Evolutionary conservation across 1,140 invertebrate genomes (phyloP).

Genomic region (Hylaeus volcanicus): DNA sequence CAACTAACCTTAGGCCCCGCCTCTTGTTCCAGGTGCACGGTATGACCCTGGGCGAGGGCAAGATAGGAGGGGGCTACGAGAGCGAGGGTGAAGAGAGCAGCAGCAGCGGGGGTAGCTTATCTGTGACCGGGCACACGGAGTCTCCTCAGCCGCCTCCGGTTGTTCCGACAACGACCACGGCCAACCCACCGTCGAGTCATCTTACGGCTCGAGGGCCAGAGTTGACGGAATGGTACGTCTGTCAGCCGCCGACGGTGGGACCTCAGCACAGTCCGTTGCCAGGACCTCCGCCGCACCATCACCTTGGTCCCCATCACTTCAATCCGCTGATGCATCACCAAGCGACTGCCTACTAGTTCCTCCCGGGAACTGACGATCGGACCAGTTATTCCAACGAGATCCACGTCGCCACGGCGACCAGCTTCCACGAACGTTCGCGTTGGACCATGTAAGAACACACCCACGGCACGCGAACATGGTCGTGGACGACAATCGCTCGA

Average conservation of each 20-base stretch:
- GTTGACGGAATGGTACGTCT: constrained; percentile 85
- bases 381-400: background rate
- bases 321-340: constrained; percentile 80
- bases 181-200: constrained; percentile 58
- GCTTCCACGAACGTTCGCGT: background rate
- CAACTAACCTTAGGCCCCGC: constrained; percentile 27
- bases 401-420: background rate
- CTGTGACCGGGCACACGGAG: constrained; percentile 77
- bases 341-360: constrained; percentile 76
- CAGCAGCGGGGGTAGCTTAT: constrained; percentile 77
- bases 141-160: constrained; percentile 76
- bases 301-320: constrained; percentile 76
- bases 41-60: constrained; percentile 74
- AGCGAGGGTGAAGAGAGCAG: constrained; percentile 80
- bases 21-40: constrained; percentile 75
- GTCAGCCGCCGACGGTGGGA: constrained; percentile 76
- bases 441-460: background rate
- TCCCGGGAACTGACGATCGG: background rate
- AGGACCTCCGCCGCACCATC: constrained; percentile 80
- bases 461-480: background rate
- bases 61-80: constrained; percentile 76
- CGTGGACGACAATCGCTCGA: background rate
- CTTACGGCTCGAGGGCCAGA: constrained; percentile 72
- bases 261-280: constrained; percentile 78
- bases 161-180: constrained; percentile 68